These are phyloP conservation scores for Myripristis jacobus DNA, from an alignment of 2,797 vertebrate genomes.

Conservation along the genomic window DNA sequence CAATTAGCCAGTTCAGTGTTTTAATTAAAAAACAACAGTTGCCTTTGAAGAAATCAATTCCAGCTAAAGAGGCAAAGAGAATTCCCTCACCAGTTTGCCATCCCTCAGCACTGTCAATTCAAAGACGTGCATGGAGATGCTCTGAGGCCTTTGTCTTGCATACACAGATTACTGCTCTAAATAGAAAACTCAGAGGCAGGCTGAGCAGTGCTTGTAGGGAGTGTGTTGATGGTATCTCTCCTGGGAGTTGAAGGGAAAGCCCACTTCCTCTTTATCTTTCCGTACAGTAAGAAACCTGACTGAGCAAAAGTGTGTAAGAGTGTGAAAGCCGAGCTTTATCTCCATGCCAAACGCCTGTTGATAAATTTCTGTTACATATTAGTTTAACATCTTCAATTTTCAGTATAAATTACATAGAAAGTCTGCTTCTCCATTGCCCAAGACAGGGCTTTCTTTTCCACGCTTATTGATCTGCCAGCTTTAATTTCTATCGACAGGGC, in stretches of 20 bases:
- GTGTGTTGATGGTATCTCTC: constrained; percentile 25
- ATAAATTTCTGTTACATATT: too few relatives aligned
- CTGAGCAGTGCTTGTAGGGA: constrained; percentile 25
- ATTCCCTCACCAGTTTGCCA: constrained; percentile 61
- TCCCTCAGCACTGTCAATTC: constrained; percentile 69
- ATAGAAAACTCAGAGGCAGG: constrained; percentile 22
- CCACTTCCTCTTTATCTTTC: constrained; percentile 6
- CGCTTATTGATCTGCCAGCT: constrained; percentile 71
- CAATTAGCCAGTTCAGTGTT: constrained; percentile 83
- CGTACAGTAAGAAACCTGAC: constrained; percentile 11
- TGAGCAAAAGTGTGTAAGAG: not conserved
- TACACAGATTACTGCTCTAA: constrained; percentile 37
- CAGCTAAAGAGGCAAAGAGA: constrained; percentile 73
- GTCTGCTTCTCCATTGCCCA: constrained; percentile 25
- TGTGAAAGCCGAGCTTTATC: not conserved
- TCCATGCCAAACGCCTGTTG: not conserved
- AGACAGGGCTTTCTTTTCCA: constrained; percentile 53
- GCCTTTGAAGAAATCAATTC: constrained; percentile 83
- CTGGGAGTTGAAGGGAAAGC: constrained; percentile 26
- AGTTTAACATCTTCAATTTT: constrained; percentile 12
- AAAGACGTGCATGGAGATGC: constrained; percentile 61
- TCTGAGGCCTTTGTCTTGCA: constrained; percentile 44
- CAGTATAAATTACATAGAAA: constrained; percentile 4
- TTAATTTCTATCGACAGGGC: constrained; percentile 62
- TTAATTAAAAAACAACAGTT: constrained; percentile 84